Conservation (phyloP, 2,797 vertebrate genomes). For the Typhlichthys eigenmanni region DNA sequence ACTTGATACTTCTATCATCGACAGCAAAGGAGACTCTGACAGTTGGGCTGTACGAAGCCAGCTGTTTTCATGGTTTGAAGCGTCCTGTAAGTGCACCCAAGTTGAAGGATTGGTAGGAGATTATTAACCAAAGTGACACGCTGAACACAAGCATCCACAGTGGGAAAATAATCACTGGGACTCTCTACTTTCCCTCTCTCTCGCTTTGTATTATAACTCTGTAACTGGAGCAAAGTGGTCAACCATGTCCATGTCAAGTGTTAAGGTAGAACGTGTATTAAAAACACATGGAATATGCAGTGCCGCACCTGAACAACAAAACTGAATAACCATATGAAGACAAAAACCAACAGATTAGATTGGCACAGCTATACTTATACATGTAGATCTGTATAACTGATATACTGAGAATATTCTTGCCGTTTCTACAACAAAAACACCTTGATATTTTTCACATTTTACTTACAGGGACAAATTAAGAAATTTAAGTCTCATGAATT, state of each 20-base stretch:
- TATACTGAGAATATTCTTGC: no score
- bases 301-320: neutral
- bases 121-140: conserved; percentile 84
- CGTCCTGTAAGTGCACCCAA: conserved; percentile 74
- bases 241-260: conserved; percentile 60
- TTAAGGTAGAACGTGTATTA: conserved; percentile 58
- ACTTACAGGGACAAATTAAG: no score
- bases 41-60: conserved; percentile 81
- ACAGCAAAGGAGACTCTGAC: conserved; percentile 83
- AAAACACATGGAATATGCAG: conserved; percentile 57
- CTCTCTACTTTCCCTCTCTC: conserved; percentile 19
- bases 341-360: conserved; percentile 34
- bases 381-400: no score
- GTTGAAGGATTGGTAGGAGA: conserved; percentile 80
- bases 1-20: conserved; percentile 83
- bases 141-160: conserved; percentile 64
- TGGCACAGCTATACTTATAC: neutral
- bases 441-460: no score
- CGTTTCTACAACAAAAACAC: conserved; percentile 1
- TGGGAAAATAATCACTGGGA: conserved; percentile 64
- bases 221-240: conserved; percentile 58
- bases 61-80: conserved; percentile 83
- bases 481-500: no score
- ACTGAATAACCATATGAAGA: conserved; percentile 11
- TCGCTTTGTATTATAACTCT: conserved; percentile 46